Evolutionary conservation across 2,797 vertebrate species (phyloP).

Genomic region (Dallia pectoralis): DNA sequence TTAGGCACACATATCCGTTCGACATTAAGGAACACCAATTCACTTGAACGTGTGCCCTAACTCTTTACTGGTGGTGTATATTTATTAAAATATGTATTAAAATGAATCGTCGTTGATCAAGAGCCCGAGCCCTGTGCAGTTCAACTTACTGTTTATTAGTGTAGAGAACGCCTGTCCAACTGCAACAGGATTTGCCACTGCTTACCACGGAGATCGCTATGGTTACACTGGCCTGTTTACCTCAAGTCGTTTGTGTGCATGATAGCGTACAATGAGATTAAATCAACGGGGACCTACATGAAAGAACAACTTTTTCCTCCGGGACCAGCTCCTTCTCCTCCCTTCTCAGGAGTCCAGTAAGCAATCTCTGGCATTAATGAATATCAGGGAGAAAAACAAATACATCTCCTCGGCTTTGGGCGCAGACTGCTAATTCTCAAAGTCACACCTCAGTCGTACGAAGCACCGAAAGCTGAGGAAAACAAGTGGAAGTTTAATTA

Average conservation of each 20-base stretch:
- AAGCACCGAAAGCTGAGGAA: slow-evolving; percentile 54
- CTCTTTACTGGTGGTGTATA: background rate
- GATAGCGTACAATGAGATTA: slow-evolving; percentile 76
- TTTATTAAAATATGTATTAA: background rate
- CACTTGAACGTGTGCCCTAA: background rate
- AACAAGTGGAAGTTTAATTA: slow-evolving; percentile 44
- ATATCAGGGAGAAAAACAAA: slow-evolving; percentile 78
- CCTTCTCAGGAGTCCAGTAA: slow-evolving; percentile 66
- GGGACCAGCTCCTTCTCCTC: slow-evolving; percentile 65
- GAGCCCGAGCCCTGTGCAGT: slow-evolving; percentile 54
- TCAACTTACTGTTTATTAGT: slow-evolving; percentile 60
- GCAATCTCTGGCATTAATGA: slow-evolving; percentile 76
- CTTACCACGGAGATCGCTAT: slow-evolving; percentile 77
- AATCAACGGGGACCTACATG: slow-evolving; percentile 78
- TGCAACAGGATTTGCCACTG: slow-evolving; percentile 52
- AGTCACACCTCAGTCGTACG: slow-evolving; percentile 61
- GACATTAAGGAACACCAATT: too few relatives aligned
- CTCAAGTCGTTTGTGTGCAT: slow-evolving; percentile 76
- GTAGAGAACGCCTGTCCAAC: slow-evolving; percentile 61
- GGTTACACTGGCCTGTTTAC: slow-evolving; percentile 79
- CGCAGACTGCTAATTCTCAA: slow-evolving; percentile 66
- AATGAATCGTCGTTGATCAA: slow-evolving; percentile 34
- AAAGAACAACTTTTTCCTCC: slow-evolving; percentile 74
- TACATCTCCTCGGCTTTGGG: slow-evolving; percentile 67
- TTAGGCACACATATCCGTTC: too few relatives aligned